These are phyloP conservation scores for Vulpes vulpes DNA, from an alignment of 2,113 vertebrate genomes.

Conservation along the genomic window DNA sequence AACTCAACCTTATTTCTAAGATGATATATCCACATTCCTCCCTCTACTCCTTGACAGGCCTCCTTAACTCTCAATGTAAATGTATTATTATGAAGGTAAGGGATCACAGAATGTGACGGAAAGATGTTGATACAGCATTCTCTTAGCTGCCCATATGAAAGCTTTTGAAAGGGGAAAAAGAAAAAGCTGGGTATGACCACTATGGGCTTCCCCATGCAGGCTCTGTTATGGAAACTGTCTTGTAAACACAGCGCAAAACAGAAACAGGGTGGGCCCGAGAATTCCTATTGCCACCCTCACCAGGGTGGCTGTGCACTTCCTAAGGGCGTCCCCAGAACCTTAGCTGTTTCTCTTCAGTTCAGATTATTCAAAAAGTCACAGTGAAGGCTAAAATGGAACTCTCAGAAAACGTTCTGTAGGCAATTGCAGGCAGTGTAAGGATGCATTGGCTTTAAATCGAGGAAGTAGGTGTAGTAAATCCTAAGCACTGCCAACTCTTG, in stretches of 20 bases:
- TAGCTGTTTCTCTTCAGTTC: background rate
- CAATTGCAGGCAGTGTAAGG: background rate
- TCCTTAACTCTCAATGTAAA: background rate
- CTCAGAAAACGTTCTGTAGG: background rate
- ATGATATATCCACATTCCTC: background rate
- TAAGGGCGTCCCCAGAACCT: background rate
- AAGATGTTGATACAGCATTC: accelerated
- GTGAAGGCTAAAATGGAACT: background rate
- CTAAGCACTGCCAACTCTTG: background rate
- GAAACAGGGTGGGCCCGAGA: background rate
- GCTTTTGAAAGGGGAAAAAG: background rate
- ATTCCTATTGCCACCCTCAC: background rate
- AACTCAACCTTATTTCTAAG: background rate
- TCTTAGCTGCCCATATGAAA: background rate
- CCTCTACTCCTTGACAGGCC: background rate
- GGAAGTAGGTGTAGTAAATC: background rate
- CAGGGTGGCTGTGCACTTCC: background rate
- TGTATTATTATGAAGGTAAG: background rate
- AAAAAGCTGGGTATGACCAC: accelerated
- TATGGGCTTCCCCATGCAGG: background rate
- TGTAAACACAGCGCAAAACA: background rate
- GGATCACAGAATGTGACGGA: background rate
- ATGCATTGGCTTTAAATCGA: background rate
- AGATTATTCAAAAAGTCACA: background rate
- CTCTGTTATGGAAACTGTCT: background rate